Percentiles rank a stretch among this genome's conserved stretches.
These are phyloP conservation scores for Sarcophaga rosellei DNA, from an alignment of 2,888 invertebrate species.

Conservation along the genomic window DNA sequence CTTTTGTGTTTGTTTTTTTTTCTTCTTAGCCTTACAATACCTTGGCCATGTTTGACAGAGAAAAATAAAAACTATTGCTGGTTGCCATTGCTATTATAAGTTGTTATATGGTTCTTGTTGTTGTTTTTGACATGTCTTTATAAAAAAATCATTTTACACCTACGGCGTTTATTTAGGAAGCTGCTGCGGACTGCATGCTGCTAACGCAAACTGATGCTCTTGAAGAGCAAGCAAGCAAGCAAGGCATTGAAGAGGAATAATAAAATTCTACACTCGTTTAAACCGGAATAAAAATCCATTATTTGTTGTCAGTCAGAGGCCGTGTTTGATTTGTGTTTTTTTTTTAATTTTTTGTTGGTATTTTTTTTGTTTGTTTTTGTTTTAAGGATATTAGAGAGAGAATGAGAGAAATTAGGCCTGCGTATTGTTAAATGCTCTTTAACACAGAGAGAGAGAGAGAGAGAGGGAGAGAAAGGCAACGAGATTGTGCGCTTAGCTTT, in stretches of 20 bases:
- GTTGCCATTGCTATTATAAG: not conserved
- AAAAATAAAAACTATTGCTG: conserved; percentile 17
- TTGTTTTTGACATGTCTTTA: conserved; percentile 43
- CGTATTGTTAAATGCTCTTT: not conserved
- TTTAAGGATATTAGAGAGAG: not conserved
- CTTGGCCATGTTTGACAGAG: conserved; percentile 46
- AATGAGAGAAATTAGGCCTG: conserved; percentile 5
- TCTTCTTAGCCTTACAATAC: conserved; percentile 33
- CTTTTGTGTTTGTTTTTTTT: conserved; percentile 34
- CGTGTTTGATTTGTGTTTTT: conserved; percentile 7
- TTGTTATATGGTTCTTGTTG: conserved; percentile 13
- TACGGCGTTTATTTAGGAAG: conserved; percentile 57
- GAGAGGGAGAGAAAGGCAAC: not conserved
- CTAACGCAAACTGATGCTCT: conserved; percentile 11
- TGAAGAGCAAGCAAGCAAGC: conserved; percentile 29
- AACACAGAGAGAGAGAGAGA: not conserved
- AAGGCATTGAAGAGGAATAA: conserved; percentile 69
- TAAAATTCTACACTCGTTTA: conserved; percentile 68
- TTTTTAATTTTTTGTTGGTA: not conserved
- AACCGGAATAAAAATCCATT: conserved; percentile 64
- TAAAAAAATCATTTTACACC: conserved; percentile 56
- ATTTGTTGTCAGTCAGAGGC: conserved; percentile 41
- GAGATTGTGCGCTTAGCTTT: not conserved
- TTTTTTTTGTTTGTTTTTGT: conserved; percentile 1
- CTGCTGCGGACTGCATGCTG: not conserved